Base-by-base conservation (phyloP, 2,888 invertebrate genomes). In the Caenorhabditis doughertyi region DNA sequence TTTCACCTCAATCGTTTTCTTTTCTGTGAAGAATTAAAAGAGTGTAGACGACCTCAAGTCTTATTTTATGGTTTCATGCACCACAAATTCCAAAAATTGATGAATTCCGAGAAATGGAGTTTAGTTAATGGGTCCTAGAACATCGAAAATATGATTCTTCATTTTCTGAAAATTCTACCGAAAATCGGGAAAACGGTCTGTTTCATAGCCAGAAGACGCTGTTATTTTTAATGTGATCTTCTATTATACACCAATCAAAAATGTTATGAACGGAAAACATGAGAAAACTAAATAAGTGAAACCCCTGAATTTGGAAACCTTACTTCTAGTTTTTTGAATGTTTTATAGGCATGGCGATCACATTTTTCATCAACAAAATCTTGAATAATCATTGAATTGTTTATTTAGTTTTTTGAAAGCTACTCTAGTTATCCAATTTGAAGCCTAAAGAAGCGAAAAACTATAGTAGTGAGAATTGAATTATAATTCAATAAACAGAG, bases 31-130 rank as follows among this genome's bases (percentile, higher is more conserved):
- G n/a, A n/a, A n/a, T n/a, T n/a, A n/a, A 42, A 42, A 21, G 65
- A 25, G 58, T 39, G 44, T 35, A 23, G 25, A 47, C 58, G 65
- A 49, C 74, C 74, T 74, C 65, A 32, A 74, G 9, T 23, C 13
- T 18, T 18, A 9, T 60, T 74, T 76, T 67, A 76, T 67, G 76
- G 67, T 76, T 60, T 76, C 67, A 76, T 65, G 76, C 67, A 29
- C 60, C 76, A 67, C 51, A 60, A 67, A 76, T n/a, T 51, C 16
- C 13, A 18, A 51, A 27, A 27, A n/a, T n/a, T 67, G 25, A 25
- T 51, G 42, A 13, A 18, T 47, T n/a, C n/a, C n/a, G n/a, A n/a
- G n/a, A n/a, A n/a, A n/a, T n/a, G n/a, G n/a, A n/a, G n/a, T n/a
- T n/a, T n/a, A n/a, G n/a, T n/a, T n/a, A n/a, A n/a, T n/a, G n/a